Conservation (phyloP, 1,140 invertebrate species). For the Trachelipus rathkii region DNA sequence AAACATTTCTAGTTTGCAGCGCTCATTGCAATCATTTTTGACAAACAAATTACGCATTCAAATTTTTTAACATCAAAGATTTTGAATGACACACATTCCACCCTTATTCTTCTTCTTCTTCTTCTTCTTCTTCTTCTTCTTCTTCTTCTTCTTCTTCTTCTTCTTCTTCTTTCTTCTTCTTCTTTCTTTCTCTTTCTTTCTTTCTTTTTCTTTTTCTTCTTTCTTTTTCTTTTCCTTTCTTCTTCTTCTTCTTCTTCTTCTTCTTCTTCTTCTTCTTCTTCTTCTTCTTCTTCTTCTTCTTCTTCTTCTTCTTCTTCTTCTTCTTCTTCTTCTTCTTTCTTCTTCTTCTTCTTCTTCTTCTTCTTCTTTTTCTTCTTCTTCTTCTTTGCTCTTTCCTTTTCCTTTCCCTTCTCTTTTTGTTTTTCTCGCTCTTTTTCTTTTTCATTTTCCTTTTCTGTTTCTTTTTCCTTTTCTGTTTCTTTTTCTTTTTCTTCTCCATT, state of each 20-base stretch:
- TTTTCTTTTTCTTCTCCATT: no score
- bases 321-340: constrained; percentile 9
- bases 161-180: constrained; percentile 10
- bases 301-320: constrained; percentile 9
- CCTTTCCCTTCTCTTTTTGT: no score
- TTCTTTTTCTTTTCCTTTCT: constrained; percentile 10
- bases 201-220: constrained; percentile 10
- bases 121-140: constrained; percentile 9
- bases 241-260: constrained; percentile 9
- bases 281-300: constrained; percentile 9
- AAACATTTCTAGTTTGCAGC: no score
- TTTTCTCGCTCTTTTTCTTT: no score
- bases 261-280: constrained; percentile 9
- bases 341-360: constrained; percentile 9
- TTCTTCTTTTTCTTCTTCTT: constrained; percentile 2
- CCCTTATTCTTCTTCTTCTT: no score
- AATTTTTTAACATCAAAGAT: no score
- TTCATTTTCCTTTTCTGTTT: no score
- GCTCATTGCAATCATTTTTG: no score
- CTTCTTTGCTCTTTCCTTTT: no score
- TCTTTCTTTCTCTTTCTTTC: constrained; percentile 10
- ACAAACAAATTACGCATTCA: no score
- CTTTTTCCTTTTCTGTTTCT: no score
- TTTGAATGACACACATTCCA: no score
- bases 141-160: constrained; percentile 9